phyloP scores from a whole-genome alignment of 2,797 vertebrate species.

The Danio jaintianensis region DNA sequence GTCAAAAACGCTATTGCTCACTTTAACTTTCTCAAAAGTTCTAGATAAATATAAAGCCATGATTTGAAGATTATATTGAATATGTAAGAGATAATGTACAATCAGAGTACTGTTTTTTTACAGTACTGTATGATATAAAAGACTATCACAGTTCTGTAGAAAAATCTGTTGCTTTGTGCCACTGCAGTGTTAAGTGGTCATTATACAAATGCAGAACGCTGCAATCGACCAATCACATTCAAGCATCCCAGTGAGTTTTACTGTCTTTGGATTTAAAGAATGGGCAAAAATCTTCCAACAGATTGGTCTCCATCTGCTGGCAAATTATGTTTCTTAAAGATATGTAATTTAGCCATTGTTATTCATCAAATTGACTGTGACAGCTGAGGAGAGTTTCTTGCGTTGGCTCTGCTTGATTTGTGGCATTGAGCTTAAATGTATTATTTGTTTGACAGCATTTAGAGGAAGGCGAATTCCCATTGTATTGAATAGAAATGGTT shows the following conservation, averaged over 20 bases:
- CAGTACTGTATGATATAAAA: not conserved
- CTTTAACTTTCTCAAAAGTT: not conserved
- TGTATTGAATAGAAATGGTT: not conserved
- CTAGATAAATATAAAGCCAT: not conserved
- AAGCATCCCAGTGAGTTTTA: constrained; percentile 29
- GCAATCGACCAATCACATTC: constrained; percentile 14
- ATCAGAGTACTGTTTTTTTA: not conserved
- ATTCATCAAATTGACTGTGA: constrained; percentile 43
- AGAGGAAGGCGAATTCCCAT: not conserved
- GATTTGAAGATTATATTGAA: not conserved
- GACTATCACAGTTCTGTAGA: not conserved
- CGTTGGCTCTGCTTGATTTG: constrained; percentile 33
- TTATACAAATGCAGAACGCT: constrained; percentile 10
- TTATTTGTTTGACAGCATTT: constrained; percentile 42
- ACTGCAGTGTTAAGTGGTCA: constrained; percentile 1
- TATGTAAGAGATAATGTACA: constrained; percentile 8
- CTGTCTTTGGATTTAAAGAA: constrained; percentile 41
- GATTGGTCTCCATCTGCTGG: constrained; percentile 62
- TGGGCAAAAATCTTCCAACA: constrained; percentile 41
- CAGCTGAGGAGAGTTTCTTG: constrained; percentile 20
- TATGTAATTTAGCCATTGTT: constrained; percentile 55
- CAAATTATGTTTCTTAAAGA: constrained; percentile 49
- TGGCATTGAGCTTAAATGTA: constrained; percentile 34
- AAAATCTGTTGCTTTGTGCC: not conserved
- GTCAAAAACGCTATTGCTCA: not conserved